Percentiles rank a stretch among this genome's conserved stretches.
Evolutionary conservation across 2,888 invertebrate species (phyloP).

Genomic region (Hirtodrosophila trivittata): DNA sequence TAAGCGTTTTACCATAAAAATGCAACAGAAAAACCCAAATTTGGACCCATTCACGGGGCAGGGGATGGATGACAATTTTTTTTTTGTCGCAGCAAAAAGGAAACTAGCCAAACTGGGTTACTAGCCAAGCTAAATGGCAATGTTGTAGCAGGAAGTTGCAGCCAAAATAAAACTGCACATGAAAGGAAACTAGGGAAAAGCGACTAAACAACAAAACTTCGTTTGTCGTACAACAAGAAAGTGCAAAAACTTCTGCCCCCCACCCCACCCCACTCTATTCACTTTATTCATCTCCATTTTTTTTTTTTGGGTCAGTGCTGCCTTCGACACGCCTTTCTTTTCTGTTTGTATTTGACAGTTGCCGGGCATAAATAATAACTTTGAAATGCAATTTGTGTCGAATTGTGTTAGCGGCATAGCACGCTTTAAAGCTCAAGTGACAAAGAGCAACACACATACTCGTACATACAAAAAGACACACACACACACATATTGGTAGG

Average conservation of each 20-base stretch:
- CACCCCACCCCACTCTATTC: not conserved
- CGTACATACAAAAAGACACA: conserved; percentile 14
- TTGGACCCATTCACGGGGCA: not conserved
- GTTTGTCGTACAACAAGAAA: conserved; percentile 32
- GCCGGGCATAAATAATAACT: conserved; percentile 74
- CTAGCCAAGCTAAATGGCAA: conserved; percentile 68
- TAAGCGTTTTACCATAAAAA: conserved; percentile 64
- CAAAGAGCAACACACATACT: conserved; percentile 26
- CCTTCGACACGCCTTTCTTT: conserved; percentile 16
- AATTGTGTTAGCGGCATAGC: conserved; percentile 49
- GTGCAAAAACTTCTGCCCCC: conserved; percentile 20
- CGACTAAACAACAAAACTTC: conserved; percentile 42
- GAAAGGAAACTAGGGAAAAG: conserved; percentile 31
- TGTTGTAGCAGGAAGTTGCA: conserved; percentile 72
- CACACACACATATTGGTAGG: conserved; percentile 16
- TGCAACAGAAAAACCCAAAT: conserved; percentile 52
- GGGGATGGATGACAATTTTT: not conserved
- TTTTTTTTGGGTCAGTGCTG: conserved; percentile 30
- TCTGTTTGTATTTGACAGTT: conserved; percentile 46
- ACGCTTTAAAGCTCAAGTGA: conserved; percentile 53
- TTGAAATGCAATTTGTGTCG: conserved; percentile 76
- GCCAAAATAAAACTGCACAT: conserved; percentile 55
- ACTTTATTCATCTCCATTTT: not conserved
- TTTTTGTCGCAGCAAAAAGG: conserved; percentile 36
- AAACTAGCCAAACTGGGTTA: conserved; percentile 65